These are phyloP conservation scores for Sparus aurata DNA, from an alignment of 2,797 vertebrate species.

Conservation along the genomic window DNA sequence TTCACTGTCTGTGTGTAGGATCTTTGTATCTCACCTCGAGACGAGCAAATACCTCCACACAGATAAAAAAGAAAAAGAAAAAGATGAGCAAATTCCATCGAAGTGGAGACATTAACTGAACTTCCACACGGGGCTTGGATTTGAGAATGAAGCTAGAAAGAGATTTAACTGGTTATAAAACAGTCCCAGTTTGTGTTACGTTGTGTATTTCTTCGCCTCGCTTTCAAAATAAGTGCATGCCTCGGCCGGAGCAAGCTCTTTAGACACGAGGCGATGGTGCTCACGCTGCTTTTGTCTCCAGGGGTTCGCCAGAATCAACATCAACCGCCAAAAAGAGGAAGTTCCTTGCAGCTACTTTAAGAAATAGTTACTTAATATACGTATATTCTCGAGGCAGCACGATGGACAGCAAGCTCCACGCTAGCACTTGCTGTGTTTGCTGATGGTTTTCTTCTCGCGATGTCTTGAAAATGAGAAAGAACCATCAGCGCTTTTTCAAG, in stretches of 20 bases:
- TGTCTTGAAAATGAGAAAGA: slow-evolving; percentile 6
- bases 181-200: too few relatives aligned
- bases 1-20: slow-evolving; percentile 31
- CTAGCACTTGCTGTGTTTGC: not conserved
- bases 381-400: not conserved
- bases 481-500: not conserved
- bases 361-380: too few relatives aligned
- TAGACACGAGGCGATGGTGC: too few relatives aligned
- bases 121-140: slow-evolving; percentile 15
- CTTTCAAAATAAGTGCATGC: too few relatives aligned
- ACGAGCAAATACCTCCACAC: slow-evolving; percentile 50
- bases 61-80: slow-evolving; percentile 28
- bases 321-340: too few relatives aligned
- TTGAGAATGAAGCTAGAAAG: slow-evolving; percentile 7
- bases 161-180: too few relatives aligned
- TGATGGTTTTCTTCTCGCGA: not conserved
- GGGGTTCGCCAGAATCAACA: too few relatives aligned
- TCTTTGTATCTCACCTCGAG: slow-evolving; percentile 42
- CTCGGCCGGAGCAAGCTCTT: too few relatives aligned
- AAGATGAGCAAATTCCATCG: slow-evolving; percentile 43
- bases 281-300: too few relatives aligned
- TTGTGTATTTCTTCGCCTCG: too few relatives aligned
- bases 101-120: slow-evolving; percentile 34
- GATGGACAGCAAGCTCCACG: not conserved
- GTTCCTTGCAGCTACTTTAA: too few relatives aligned